Percentiles rank a stretch among this genome's conserved stretches.
Conservation (phyloP, 2,888 invertebrate genomes). For the Actias luna region DNA sequence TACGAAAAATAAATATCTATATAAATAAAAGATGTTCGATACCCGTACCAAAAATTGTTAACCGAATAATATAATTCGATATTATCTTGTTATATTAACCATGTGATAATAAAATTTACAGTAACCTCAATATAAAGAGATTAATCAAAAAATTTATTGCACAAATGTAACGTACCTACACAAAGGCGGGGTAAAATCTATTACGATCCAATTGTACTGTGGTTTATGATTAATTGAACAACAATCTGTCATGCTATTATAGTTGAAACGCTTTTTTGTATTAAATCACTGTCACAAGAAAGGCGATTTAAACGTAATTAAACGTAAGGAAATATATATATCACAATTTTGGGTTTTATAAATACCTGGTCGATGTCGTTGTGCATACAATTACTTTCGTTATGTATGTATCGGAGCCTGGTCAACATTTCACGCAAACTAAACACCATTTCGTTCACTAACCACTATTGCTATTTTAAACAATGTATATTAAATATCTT, state of each 20-base stretch:
- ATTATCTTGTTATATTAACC: neutral
- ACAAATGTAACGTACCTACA: slow-evolving; percentile 4
- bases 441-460: slow-evolving; percentile 60
- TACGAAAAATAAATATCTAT: neutral
- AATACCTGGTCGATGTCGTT: slow-evolving; percentile 43
- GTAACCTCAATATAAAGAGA: neutral
- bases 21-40: too few species aligned
- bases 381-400: slow-evolving; percentile 55
- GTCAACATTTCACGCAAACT: slow-evolving; percentile 67
- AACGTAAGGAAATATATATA: neutral
- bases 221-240: slow-evolving; percentile 33
- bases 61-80: neutral
- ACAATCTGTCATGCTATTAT: slow-evolving; percentile 26
- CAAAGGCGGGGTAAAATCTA: slow-evolving; percentile 31
- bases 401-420: slow-evolving; percentile 62
- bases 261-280: slow-evolving; percentile 30
- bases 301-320: too few species aligned
- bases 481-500: neutral
- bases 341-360: slow-evolving; percentile 15
- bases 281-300: slow-evolving; percentile 15
- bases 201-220: slow-evolving; percentile 30
- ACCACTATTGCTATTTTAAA: slow-evolving; percentile 22
- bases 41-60: neutral
- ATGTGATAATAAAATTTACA: neutral
- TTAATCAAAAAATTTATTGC: slow-evolving; percentile 1